phyloP scores from a whole-genome alignment of 1,140 invertebrate species.

The Achatina immaculata region DNA sequence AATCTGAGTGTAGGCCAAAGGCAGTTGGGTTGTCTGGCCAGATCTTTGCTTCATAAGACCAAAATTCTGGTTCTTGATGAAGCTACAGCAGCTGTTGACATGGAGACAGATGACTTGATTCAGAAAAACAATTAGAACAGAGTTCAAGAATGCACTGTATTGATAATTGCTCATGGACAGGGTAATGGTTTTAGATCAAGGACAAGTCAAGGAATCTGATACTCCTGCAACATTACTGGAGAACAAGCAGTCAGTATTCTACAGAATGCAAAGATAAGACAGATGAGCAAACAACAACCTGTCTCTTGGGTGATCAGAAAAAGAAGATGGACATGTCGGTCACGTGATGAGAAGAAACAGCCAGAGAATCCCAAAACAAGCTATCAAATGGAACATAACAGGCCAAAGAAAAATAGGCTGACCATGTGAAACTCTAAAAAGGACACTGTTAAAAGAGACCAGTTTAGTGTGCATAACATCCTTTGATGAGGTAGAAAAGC shows the following conservation, averaged over 20 bases:
- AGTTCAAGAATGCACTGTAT: conserved; percentile 21
- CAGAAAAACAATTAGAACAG: conserved; percentile 21
- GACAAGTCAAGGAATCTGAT: conserved; percentile 58
- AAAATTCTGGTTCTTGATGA: conserved; percentile 29
- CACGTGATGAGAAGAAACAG: no score
- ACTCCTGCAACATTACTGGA: conserved; percentile 75
- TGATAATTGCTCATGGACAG: conserved; percentile 43
- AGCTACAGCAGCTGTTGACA: conserved; percentile 24
- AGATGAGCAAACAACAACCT: no score
- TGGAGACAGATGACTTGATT: conserved; percentile 28
- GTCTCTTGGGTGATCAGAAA: no score
- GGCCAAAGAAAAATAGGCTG: no score
- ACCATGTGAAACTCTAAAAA: no score
- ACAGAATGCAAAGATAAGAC: conserved; percentile 84
- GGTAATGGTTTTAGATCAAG: conserved; percentile 62
- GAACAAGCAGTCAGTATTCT: conserved; percentile 86
- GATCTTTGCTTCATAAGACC: conserved; percentile 21
- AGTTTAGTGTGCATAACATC: no score
- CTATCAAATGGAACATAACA: no score
- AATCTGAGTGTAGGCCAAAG: conserved; percentile 38
- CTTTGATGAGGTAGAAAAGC: no score
- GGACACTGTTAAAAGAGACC: no score
- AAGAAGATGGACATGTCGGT: no score
- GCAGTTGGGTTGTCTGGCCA: conserved; percentile 15
- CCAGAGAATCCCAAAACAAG: no score